A percentile compares a stretch with the other conserved stretches of the same genome.
Conservation (phyloP, 1,140 invertebrate species). For the Fragariocoptes setiger region DNA sequence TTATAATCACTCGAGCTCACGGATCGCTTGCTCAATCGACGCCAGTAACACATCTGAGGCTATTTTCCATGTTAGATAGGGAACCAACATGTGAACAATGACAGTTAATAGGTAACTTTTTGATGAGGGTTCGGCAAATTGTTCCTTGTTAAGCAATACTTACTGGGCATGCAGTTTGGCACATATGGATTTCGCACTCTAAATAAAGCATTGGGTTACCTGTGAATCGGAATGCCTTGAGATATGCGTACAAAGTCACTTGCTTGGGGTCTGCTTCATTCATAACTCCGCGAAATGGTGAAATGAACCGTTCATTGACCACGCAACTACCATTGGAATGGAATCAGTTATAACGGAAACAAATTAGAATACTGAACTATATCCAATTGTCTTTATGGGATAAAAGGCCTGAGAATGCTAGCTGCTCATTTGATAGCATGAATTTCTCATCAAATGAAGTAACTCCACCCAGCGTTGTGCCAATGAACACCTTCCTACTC, state of each 20-base stretch:
- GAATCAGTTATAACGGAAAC: too few relatives aligned
- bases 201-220: constrained; percentile 70
- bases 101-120: too few relatives aligned
- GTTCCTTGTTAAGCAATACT: constrained; percentile 15
- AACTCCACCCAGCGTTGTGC: too few relatives aligned
- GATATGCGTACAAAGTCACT: constrained; percentile 44
- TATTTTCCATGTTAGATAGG: too few relatives aligned
- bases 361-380: too few relatives aligned
- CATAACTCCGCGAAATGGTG: constrained; percentile 58
- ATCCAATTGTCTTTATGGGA: too few relatives aligned
- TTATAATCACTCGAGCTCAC: constrained; percentile 14
- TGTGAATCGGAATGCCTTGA: constrained; percentile 48
- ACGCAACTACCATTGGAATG: too few relatives aligned
- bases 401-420: too few relatives aligned
- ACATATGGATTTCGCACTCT: constrained; percentile 76
- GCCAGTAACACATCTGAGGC: constrained; percentile 72
- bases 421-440: too few relatives aligned
- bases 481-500: too few relatives aligned
- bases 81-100: too few relatives aligned
- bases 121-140: neutral
- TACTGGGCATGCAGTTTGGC: constrained; percentile 65
- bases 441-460: too few relatives aligned
- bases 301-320: constrained; percentile 66
- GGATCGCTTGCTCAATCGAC: constrained; percentile 19
- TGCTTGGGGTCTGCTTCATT: constrained; percentile 45